Evolutionary conservation across 2,888 invertebrate species (phyloP), one percentile per base, ranked within the genome.

Genomic region (Coremacera marginata): DNA sequence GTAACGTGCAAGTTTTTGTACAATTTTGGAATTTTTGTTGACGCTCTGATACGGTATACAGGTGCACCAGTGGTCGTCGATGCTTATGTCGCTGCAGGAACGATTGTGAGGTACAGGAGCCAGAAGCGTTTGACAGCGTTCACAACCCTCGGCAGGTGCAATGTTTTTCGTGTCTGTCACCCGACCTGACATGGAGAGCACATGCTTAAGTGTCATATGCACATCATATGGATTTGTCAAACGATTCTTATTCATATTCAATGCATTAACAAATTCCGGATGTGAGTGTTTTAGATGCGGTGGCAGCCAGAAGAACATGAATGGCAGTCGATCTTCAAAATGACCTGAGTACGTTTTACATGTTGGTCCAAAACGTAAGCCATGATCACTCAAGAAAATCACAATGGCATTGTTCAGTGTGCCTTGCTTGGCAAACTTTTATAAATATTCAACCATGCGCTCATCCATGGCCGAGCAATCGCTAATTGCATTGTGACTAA

Each of bases 311-410:
- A 95, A 88, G 84, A 93, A 94, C 57, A 95, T 90, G 82, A 93
- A 93, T 0, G 96, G 95, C 82, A 95, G 85, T 16, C 95, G 92
- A 83, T 95, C 95, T 84, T 96, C 95, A 82, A 94, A 92, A 91
- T 94, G 95, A 0, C 95, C 94, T 37, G 93, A 92, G 80, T 92
- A 90, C 3, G 93, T 92, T 78, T 92, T 90, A 3, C 95, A 91
- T 60, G 93, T 91, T n/a, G 92, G 91, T 0, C 95, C 95, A 86
- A 93, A 95, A 11, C 95, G 91, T 84, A 95, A 91, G 0, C 96
- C 95, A 83, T 95, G 95, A 85, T 95, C 95, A 84, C 95, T 95
- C 74, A 95, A 90, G 81, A 95, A 93, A 75, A 95, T 90, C 1
- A 95, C 89, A 82, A 95, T 91, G 2, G 93, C 92, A 62, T 93